Evolutionary conservation across 1,140 invertebrate genomes (phyloP).

Genomic region (Macrostomum lignano): DNA sequence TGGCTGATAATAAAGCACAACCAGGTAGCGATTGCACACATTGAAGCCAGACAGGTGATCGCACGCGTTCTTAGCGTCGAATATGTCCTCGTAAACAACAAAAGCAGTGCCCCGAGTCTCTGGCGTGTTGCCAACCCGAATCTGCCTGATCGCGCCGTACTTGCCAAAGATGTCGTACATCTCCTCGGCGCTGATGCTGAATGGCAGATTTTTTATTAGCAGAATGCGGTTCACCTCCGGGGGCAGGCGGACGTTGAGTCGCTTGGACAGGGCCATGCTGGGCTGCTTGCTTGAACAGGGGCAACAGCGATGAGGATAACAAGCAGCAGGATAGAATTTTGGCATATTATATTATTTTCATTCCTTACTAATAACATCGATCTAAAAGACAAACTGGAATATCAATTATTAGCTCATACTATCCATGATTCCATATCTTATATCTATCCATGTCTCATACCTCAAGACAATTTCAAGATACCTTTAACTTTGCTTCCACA

Average conservation of each 20-base stretch:
- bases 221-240: constrained; percentile 92
- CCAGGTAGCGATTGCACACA: constrained; percentile 86
- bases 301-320: too few relatives aligned
- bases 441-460: too few relatives aligned
- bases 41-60: constrained; percentile 96
- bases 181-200: constrained; percentile 98
- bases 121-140: constrained; percentile 79
- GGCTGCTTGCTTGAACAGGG: too few relatives aligned
- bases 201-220: constrained; percentile 84
- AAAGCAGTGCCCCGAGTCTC: constrained; percentile 92
- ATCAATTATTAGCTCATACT: too few relatives aligned
- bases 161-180: constrained; percentile 99
- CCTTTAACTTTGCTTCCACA: too few relatives aligned
- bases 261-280: not conserved
- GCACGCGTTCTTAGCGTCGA: constrained; percentile 97
- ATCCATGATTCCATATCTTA: too few relatives aligned
- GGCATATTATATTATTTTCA: too few relatives aligned
- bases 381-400: too few relatives aligned
- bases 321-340: too few relatives aligned
- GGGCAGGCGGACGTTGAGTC: constrained; percentile 54
- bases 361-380: too few relatives aligned
- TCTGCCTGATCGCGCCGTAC: constrained; percentile 92
- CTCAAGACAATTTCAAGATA: too few relatives aligned
- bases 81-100: constrained; percentile 97
- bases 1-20: constrained; percentile 72